Conservation (phyloP, 1,140 invertebrate genomes). For the Papilio helenus region DNA sequence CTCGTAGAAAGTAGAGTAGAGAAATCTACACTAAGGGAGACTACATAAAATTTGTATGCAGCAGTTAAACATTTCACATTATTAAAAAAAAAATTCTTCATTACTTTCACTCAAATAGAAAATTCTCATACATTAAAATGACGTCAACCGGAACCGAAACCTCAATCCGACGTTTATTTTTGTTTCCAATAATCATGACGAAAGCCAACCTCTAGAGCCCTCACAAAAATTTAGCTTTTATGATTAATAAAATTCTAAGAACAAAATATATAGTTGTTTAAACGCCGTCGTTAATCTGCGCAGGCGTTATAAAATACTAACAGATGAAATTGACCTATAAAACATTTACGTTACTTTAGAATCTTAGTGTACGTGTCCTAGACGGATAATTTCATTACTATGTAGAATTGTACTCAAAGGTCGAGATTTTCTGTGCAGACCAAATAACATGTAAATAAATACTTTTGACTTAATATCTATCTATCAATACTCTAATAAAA, state of each 20-base stretch:
- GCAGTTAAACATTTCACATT: neutral
- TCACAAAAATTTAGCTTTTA: constrained; percentile 8
- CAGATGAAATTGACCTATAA: constrained; percentile 24
- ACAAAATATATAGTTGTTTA: constrained; percentile 7
- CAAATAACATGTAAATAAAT: no score
- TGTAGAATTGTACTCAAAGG: neutral
- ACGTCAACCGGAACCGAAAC: constrained; percentile 24
- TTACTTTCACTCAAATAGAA: constrained; percentile 7
- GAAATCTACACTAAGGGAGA: no score
- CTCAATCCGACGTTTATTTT: constrained; percentile 12
- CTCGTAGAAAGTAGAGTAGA: no score
- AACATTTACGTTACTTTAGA: neutral
- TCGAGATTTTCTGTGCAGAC: neutral
- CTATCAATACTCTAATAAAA: no score
- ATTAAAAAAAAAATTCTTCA: neutral
- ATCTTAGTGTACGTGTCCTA: neutral
- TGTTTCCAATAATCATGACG: constrained; percentile 6
- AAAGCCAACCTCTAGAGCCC: neutral
- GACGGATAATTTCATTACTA: neutral
- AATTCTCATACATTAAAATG: constrained; percentile 7
- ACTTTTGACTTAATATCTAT: no score
- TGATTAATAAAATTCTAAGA: constrained; percentile 15
- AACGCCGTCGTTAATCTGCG: neutral
- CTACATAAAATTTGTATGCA: neutral
- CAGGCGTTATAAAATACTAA: neutral